Base-by-base conservation (phyloP, 1,140 invertebrate species). In the Plodia interpunctella region DNA sequence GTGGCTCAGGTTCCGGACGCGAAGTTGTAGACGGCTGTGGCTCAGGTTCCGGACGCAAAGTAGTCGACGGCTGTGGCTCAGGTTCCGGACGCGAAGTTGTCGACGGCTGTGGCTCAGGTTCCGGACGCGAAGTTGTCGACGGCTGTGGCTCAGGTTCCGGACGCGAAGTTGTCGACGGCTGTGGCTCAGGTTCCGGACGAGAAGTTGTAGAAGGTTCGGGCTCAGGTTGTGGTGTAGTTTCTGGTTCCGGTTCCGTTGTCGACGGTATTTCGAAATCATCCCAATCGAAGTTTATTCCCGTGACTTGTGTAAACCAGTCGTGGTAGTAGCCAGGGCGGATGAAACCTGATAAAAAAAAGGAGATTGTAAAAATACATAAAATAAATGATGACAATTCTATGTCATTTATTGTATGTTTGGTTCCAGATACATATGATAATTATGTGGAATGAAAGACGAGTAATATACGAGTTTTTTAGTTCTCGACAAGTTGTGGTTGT, bases 201-300 rank as follows among this genome's bases (percentile, higher is more conserved):
- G 21, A n/a, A n/a, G n/a, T n/a, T n/a, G 21, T 25, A 11, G 49
- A 5, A 17, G 49, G 2, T 32, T 32, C 30, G 1, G n/a, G 50
- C 59, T 49, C 55, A 38, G 13, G 49, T 8, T 15, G 20, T 17
- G 13, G 8, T 11, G 25, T 28, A 38, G 20, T 51, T 50, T 50
- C 38, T 49, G 9, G n/a, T 13, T 49, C 38, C 38, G 49, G n/a
- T 5, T 49, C 49, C 9, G 51, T 13, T 5, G 57, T 49, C 2
- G 58, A 19, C n/a, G 69, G 55, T 11, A 10, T 9, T 6, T 8
- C 1, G 30, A 32, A 32, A 59, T 66, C 13, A 5, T 53, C 66
- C 80, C 79, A 85, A 58, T 88, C 82, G 51, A 87, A 88, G 59
- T 80, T 58, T 21, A 85, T 72, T 1, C 83, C 88, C 30, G 83